These are phyloP conservation scores for Atractosteus spatula DNA, from an alignment of 2,113 vertebrate species.

Conservation along the genomic window DNA sequence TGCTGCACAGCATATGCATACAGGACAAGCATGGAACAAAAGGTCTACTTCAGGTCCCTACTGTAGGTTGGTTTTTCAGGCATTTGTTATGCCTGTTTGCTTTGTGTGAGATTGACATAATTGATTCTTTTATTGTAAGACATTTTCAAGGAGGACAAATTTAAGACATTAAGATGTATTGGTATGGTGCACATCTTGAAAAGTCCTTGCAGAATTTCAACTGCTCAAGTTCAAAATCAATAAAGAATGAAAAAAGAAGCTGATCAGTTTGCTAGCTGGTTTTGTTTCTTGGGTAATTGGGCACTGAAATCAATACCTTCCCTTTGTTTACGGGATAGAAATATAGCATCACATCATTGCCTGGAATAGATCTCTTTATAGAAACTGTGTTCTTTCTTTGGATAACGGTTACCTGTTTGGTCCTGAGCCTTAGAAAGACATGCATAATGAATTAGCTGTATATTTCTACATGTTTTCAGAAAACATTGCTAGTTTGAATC, in stretches of 20 bases:
- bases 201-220: neutral
- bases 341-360: neutral
- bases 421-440: neutral
- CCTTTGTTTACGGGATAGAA: slow-evolving; percentile 29
- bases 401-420: neutral
- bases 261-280: slow-evolving; percentile 34
- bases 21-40: no score
- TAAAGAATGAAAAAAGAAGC: slow-evolving; percentile 16
- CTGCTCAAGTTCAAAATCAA: slow-evolving; percentile 29
- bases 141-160: neutral
- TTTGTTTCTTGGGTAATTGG: slow-evolving; percentile 52
- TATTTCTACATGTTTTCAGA: no score
- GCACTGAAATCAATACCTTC: slow-evolving; percentile 46
- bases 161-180: slow-evolving; percentile 6
- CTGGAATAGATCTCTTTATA: neutral
- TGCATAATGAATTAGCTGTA: neutral
- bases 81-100: neutral
- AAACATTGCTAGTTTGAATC: no score
- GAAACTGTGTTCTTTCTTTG: no score
- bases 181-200: slow-evolving; percentile 10
- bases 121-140: neutral
- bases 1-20: no score
- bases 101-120: neutral
- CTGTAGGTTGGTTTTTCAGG: no score
- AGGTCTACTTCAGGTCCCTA: no score